Percentiles rank a stretch among this genome's conserved stretches.
Conservation (phyloP, 2,888 invertebrate species). For the Yponomeuta malinellus region DNA sequence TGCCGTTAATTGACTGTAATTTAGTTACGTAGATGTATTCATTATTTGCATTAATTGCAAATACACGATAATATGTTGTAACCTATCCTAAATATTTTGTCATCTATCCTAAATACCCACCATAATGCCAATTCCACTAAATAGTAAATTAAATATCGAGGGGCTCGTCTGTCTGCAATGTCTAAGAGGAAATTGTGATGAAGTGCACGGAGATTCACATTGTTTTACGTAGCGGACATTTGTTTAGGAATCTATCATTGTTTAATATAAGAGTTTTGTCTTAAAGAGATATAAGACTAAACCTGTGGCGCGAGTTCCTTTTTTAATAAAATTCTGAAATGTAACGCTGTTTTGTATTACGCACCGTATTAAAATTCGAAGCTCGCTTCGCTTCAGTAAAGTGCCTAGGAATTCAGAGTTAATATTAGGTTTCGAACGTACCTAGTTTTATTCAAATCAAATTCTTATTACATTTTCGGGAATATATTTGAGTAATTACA, state of each 20-base stretch:
- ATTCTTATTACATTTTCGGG: constrained; percentile 22
- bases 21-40: neutral
- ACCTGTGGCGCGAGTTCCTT: constrained; percentile 41
- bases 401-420: neutral
- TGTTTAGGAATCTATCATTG: constrained; percentile 15
- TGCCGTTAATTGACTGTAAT: neutral
- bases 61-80: too few species aligned
- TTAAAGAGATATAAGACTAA: constrained; percentile 71
- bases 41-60: neutral
- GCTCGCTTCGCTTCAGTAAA: neutral
- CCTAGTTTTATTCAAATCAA: neutral
- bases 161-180: neutral
- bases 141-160: neutral
- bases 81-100: neutral
- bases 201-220: neutral
- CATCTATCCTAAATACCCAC: neutral
- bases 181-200: neutral
- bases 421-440: neutral
- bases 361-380: neutral
- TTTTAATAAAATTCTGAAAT: constrained; percentile 44
- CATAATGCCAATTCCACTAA: neutral
- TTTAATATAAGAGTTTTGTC: constrained; percentile 23
- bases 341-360: neutral
- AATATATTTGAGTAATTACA: constrained; percentile 58
- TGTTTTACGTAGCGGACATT: neutral